Evolutionary conservation across 2,113 vertebrate genomes (phyloP), one percentile per base, ranked within the genome.

Genomic region (Nesospiza acunhae): DNA sequence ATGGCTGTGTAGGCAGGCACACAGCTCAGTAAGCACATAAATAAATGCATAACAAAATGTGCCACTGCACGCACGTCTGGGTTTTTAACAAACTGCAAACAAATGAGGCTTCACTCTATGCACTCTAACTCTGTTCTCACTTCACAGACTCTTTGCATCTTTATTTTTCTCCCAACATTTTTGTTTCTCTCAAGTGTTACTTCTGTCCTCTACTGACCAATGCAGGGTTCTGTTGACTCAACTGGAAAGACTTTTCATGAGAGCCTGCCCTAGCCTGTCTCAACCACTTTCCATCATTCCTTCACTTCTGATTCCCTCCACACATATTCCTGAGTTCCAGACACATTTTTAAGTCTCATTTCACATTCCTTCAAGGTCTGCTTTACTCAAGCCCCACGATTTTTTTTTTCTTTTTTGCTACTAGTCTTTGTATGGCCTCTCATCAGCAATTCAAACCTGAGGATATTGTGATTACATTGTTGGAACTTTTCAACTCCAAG

Each of bases 371-470:
- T 92, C 90, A 89, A 94, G 92, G 67, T 88, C 85, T 94, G 70
- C 81, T 90, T 78, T 93, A 52, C 75, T 78, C 73, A 60, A 58
- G 81, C 7, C 44, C 82, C 52, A 35, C 22, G 3, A 58, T 92
- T 85, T 62, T 49, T 83, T 7, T 62, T 87, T 88, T 59, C 52
- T 56, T 58, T 33, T 78, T 35, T 84, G 24, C 56, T 79, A 31
- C 62, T 60, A 26, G 42, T 79, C 70, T 93, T 94, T 66, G 85
- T 83, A 87, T 58, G 90, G 95, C 97, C 89, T 85, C 73, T 92
- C 96, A 96, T 96, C 93, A 94, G 96, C 94, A 96, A 96, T 91
- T 97, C 93, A 96, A 78, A 94, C 92, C 96, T 66, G 94, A 97
- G 92, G 95, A 92, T 89, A 92, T 37, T 87, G 90, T 39, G 96